Evolutionary conservation across 2,797 vertebrate genomes (phyloP), one percentile per base, ranked within the genome.

Genomic region (Bovichtus variegatus): DNA sequence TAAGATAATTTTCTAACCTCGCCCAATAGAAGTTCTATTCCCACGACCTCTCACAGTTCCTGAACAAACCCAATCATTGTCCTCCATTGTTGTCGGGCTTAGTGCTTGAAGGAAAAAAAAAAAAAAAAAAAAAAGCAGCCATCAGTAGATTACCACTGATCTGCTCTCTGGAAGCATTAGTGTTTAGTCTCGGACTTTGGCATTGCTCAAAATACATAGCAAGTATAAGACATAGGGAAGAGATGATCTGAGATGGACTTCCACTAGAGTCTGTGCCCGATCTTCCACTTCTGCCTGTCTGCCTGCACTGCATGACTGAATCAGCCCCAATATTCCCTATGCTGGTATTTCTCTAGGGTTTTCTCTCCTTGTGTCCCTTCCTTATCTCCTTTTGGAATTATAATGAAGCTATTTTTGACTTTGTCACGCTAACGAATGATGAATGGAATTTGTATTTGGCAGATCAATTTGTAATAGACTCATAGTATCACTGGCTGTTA

Each of bases 231-330:
- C 27, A 7, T 12, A 70, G 25, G 46, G 46, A 62, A 34, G 16
- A 29, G 46, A 36, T 73, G 43, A 70, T 67, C 50, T 67, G 36
- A 71, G 55, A 74, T 38, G 38, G 63, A 69, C 66, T 64, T 47
- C 53, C 51, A 68, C 58, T 29, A 34, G 34, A 74, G 23, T 47
- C 29, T 59, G 61, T 79, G 58, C 67, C 54, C 83, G 79, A 70
- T 75, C 71, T 82, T 84, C 53, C 75, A 76, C 78, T 71, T 82
- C 63, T 90, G 74, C 80, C 74, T 82, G 84, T 86, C 72, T 91
- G 81, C 75, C 73, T 89, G 65, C 71, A 69, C 71, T 92, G 91
- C 91, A 92, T 93, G 90, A 81, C 81, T 75, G 77, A 69, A 81
- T 83, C 43, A 49, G 60, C 60, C 64, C 19, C 41, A 21, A 10